Evolutionary conservation across 2,113 vertebrate species (phyloP).

Genomic region (Leptosomus discolor): DNA sequence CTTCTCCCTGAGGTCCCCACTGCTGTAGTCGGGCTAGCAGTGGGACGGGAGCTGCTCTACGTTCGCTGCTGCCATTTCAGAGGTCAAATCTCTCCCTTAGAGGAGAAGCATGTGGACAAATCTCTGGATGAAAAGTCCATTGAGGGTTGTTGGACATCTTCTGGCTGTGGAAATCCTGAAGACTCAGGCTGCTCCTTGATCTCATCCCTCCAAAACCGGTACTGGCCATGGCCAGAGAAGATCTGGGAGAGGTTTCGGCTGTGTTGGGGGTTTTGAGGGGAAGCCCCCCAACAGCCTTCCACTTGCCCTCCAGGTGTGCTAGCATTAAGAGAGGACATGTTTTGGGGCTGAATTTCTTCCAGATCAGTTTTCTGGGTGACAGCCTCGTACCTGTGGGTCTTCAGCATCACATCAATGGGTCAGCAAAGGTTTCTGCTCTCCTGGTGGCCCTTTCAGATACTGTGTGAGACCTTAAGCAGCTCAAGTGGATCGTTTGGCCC

Average conservation of each 20-base stretch:
- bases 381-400: not conserved
- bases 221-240: not conserved
- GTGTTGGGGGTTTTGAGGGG: not conserved
- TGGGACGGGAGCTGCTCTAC: not conserved
- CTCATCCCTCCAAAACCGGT: not conserved
- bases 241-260: not conserved
- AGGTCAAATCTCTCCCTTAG: not conserved
- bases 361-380: not conserved
- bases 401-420: not conserved
- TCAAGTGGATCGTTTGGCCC: not conserved
- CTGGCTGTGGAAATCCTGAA: not conserved
- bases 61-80: not conserved
- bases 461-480: not conserved
- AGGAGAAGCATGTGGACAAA: not conserved
- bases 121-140: not conserved
- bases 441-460: not conserved
- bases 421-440: not conserved
- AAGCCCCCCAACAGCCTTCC: not conserved
- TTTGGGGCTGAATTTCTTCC: not conserved
- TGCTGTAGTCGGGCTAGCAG: not conserved
- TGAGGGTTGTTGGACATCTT: not conserved
- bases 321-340: fast-evolving
- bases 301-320: not conserved
- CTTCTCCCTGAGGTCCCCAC: not conserved
- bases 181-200: not conserved